Evolutionary conservation across 2,888 invertebrate species (phyloP), one percentile per base, ranked within the genome.

Genomic region (Holacanthella duospinosa): DNA sequence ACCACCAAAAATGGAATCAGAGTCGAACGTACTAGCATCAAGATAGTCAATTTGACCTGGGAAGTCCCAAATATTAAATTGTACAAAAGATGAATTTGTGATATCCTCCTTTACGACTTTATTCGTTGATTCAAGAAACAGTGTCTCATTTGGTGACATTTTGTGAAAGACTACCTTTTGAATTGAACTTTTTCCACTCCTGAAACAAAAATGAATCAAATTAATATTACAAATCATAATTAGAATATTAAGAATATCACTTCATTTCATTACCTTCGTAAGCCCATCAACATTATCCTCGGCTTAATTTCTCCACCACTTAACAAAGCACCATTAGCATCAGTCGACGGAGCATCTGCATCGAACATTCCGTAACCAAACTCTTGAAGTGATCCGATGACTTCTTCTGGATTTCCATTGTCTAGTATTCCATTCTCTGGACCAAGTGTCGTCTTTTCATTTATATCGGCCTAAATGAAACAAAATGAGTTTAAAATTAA

Each of bases 111-210:
- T 96, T 2, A 94, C 91, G 73, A 99, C 93, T 83, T 97, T 94
- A 77, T 93, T 95, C 59, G 97, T 99, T 70, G 95, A 95, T 78
- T 99, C 99, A 69, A 99, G 80, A 77, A 99, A 99, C 61, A 99
- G 81, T 0, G 99, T 99, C 80, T 99, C 99, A 80, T 97, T 99
- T 1, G 99, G 99, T 1, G 97, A 95, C 93, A 99, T 99, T 81
- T 99, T 99, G 78, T 99, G 97, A 77, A 99, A 99, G n/a, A 99
- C 99, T 2, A 99, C 99, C 82, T 99, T 97, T 77, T 96, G 94
- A 75, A 99, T 99, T 0, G 97, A 99, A 60, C 97, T 96, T 79
- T 99, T 99, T 57, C 99, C 99, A 75, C 96, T 96, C 77, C 97
- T 91, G 76, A 69, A 84, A 83, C 64, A 63, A 60, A 19, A 63